A percentile compares a stretch with the other conserved stretches of the same genome.
These are phyloP conservation scores for Drosophila carrolli DNA, from an alignment of 1,140 invertebrate genomes.

Conservation along the genomic window DNA sequence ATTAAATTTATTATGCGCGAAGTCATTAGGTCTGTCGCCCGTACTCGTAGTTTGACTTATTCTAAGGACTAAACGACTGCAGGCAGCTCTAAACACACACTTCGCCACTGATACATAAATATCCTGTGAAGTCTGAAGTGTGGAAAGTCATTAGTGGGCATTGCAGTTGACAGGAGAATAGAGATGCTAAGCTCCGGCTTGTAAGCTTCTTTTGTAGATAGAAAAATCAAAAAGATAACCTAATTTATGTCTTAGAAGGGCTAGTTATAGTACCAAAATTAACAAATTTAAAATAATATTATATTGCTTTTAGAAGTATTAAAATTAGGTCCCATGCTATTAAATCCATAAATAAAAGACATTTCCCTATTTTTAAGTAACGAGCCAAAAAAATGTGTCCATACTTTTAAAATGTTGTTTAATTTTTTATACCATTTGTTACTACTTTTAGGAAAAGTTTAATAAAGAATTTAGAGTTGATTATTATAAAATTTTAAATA, in stretches of 20 bases:
- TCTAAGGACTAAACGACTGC: conserved; percentile 15
- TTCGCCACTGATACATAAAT: conserved; percentile 40
- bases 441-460: no score
- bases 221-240: no score
- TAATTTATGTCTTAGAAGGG: not conserved
- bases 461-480: no score
- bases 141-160: conserved; percentile 36
- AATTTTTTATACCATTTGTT: no score
- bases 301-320: no score
- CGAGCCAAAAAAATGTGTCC: no score
- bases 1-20: conserved; percentile 61
- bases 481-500: not conserved
- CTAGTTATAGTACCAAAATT: no score
- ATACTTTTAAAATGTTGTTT: no score
- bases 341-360: no score
- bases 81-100: conserved; percentile 5
- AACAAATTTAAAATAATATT: no score
- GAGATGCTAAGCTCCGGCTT: conserved; percentile 20
- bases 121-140: conserved; percentile 5
- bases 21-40: conserved; percentile 53
- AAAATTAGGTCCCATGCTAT: no score
- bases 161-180: conserved; percentile 27
- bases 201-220: not conserved
- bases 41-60: conserved; percentile 26
- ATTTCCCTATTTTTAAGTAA: no score